Base-by-base conservation (phyloP, 2,113 vertebrate genomes). In the Colinus virginianus region DNA sequence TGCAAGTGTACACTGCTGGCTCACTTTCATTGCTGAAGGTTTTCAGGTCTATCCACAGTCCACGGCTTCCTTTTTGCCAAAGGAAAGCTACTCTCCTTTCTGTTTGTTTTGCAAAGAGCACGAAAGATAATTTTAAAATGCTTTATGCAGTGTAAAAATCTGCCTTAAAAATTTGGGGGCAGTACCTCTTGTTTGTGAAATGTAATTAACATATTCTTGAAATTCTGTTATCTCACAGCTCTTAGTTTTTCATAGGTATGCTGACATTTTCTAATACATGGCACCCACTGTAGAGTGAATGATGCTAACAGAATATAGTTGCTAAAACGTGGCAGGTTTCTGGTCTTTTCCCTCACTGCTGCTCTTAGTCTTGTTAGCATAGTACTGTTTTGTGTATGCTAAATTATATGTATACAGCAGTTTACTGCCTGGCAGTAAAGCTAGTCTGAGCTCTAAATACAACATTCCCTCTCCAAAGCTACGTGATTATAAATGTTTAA, bases 391-490 rank as follows among this genome's bases (percentile, higher is more conserved):
- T 86, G 61, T 86, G 71, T 78, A 13, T 88, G 22, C 68, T 75
- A 91, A 85, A 80, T 91, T 90, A 53, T 40, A 56, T 34, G 56
- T 77, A 48, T 91, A 89, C 64, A 77, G 2, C 42, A 88, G 42
- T 80, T 90, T 86, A 49, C 49, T 85, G 51, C 61, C 64, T 93
- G 76, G 49, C 26, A 86, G 19, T 89, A 95, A 83, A 88, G 90
- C 38, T 67, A 32, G 36, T 58, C 55, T 85, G 63, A 90, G 16
- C 26, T 80, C 55, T 80, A 61, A 88, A 78, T 68, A 55, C 8
- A 32, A 76, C 36, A 84, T 81, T 14, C 78, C 46, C 20, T 81
- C n/a, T 93, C 16, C n/a, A 9, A 38, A 4, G 71, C 13, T 64
- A 72, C 10, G 43, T 71, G 74, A 62, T 75, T 89, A 36, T 6